Percentiles rank a stretch among this genome's conserved stretches.
phyloP scores from a whole-genome alignment of 2,797 vertebrate genomes.

The Paratrypauchen microcephalus region DNA sequence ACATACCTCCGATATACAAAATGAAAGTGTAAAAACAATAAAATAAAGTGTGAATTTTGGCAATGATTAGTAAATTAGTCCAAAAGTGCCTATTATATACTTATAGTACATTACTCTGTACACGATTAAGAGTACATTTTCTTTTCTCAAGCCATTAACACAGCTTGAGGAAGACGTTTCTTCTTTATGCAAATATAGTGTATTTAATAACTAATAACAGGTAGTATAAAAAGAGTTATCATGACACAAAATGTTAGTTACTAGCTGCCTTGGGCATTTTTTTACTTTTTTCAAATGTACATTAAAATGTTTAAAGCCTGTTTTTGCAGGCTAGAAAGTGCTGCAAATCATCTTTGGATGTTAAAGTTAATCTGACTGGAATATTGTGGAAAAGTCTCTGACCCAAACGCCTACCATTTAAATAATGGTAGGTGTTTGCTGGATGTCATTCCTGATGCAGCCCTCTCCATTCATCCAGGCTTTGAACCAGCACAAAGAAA shows the following conservation, averaged over 20 bases:
- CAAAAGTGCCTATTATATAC: slow-evolving; percentile 42
- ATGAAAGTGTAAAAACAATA: slow-evolving; percentile 5
- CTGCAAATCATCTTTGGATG: slow-evolving; percentile 85
- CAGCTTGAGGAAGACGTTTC: slow-evolving; percentile 60
- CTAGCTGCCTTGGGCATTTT: slow-evolving; percentile 78
- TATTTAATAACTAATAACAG: slow-evolving; percentile 42
- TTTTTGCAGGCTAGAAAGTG: slow-evolving; percentile 87
- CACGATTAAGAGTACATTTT: slow-evolving; percentile 48
- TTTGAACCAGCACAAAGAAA: not conserved
- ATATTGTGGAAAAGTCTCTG: not conserved
- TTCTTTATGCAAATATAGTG: slow-evolving; percentile 38
- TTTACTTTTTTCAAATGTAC: slow-evolving; percentile 52
- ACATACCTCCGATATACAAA: not conserved
- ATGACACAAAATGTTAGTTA: slow-evolving; percentile 62
- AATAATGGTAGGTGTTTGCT: not conserved
- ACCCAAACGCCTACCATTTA: not conserved
- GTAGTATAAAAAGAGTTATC: slow-evolving; percentile 55
- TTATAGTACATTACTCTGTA: slow-evolving; percentile 40
- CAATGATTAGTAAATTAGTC: slow-evolving; percentile 18
- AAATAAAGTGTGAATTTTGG: slow-evolving; percentile 20
- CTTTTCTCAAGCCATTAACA: slow-evolving; percentile 35
- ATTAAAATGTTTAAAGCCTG: slow-evolving; percentile 70
- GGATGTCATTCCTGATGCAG: not conserved
- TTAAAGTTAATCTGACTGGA: slow-evolving; percentile 51
- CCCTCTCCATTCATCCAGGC: not conserved